phyloP scores from a whole-genome alignment of 2,888 invertebrate species.

The Brenthis ino region DNA sequence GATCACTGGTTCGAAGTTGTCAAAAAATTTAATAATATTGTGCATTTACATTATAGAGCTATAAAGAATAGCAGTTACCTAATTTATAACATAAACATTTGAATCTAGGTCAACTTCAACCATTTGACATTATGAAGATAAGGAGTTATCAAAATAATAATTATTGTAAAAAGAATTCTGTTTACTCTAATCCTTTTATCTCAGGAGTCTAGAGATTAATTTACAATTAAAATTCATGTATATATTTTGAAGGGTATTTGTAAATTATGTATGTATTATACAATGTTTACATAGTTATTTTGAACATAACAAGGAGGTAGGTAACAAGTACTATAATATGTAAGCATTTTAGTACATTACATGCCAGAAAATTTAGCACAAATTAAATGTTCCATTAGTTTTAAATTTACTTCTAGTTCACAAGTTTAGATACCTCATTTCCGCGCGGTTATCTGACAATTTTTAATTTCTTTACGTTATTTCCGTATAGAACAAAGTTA shows the following conservation, averaged over 20 bases:
- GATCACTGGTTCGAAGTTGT: too few relatives aligned
- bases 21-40: too few relatives aligned
- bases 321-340: neutral
- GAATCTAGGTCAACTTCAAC: conserved; percentile 9
- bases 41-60: neutral
- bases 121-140: conserved; percentile 2
- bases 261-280: too few relatives aligned
- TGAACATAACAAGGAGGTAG: neutral
- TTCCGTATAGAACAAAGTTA: neutral
- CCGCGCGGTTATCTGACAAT: conserved; percentile 17
- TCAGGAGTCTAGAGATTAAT: neutral
- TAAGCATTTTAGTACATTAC: conserved; percentile 1
- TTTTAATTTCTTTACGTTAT: conserved; percentile 1
- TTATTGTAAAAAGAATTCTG: neutral
- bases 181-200: neutral
- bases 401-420: neutral
- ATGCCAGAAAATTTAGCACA: conserved; percentile 13
- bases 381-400: conserved; percentile 8
- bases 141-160: conserved; percentile 7
- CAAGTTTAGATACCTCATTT: conserved; percentile 13
- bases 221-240: neutral
- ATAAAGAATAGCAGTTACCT: neutral
- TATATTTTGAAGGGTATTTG: too few relatives aligned
- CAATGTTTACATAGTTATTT: too few relatives aligned
- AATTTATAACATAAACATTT: conserved; percentile 6